Base-by-base conservation (phyloP, 2,888 invertebrate species). In the Vesta saturnalis region DNA sequence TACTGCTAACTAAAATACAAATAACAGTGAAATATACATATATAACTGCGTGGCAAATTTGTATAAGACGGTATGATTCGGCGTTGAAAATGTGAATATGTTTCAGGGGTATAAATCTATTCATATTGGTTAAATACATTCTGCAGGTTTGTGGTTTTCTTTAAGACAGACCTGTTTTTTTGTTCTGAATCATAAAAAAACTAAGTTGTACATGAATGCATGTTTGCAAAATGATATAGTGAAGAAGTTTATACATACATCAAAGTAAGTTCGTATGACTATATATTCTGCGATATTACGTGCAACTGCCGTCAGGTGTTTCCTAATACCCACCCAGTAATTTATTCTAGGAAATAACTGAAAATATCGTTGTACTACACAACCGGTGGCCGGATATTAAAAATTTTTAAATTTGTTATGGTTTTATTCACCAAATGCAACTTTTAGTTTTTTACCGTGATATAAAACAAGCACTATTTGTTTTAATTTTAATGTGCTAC, bases 251-350 rank as follows among this genome's bases (percentile, higher is more conserved):
- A n/a, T 39, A 39, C 52, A 18, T 3, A 43, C 12, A 18, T 52
- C 18, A 52, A 21, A 12, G 19, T 18, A 52, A 52, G 18, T 47
- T 19, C 19, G 22, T 21, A 52, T 21, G 52, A 12, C 18, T 12
- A n/a, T 52, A 52, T n/a, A 52, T 52, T 52, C 52, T 52, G 52
- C 52, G 19, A 52, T 8, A 52, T 52, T 52, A 52, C 52, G 22
- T 56, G 56, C 35, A 56, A 56, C 56, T 56, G 52, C 15, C 23
- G 60, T 60, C 60, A 60, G 60, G 60, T 60, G 60, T 52, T 60
- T 49, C 52, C 60, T 49, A 60, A 60, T 60, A 39, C 35, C 52
- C 18, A 52, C 52, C 52, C 52, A 19, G 52, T 43, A 22, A 23
- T 14, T 49, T 47, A 52, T 60, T 60, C 60, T 52, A 52, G 60